Percentiles rank a stretch among this genome's conserved stretches.
Conservation (phyloP, 2,113 vertebrate species). For the Takifugu bimaculatus region DNA sequence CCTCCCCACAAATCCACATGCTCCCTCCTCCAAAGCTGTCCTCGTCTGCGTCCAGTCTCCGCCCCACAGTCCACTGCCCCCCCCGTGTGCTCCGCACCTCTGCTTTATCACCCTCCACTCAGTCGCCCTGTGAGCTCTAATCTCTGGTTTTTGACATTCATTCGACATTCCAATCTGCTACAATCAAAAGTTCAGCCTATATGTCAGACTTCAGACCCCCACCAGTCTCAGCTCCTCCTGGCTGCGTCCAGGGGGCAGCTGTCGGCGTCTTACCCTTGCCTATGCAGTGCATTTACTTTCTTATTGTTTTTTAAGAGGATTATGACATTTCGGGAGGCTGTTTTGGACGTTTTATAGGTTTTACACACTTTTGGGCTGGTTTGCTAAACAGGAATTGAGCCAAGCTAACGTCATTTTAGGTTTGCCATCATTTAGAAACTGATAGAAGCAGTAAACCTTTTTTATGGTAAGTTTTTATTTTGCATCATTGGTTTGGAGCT, state of each 20-base stretch:
- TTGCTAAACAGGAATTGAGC: slow-evolving; percentile 15
- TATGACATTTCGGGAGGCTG: slow-evolving; percentile 25
- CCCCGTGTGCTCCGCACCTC: slow-evolving; percentile 18
- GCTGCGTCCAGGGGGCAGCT: slow-evolving; percentile 43
- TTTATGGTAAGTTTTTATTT: no score
- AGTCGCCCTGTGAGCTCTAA: slow-evolving; percentile 41
- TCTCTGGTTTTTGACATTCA: slow-evolving; percentile 43
- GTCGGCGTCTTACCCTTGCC: slow-evolving; percentile 52
- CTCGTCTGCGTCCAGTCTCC: slow-evolving; percentile 1
- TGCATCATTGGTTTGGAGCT: no score
- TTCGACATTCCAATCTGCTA: slow-evolving; percentile 52
- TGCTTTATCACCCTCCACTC: slow-evolving; percentile 54
- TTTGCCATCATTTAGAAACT: no score
- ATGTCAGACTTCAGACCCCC: slow-evolving; percentile 36
- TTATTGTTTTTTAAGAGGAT: slow-evolving; percentile 34
- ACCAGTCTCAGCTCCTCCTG: slow-evolving; percentile 20
- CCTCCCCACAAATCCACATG: slow-evolving; percentile 19
- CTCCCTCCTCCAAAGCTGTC: slow-evolving; percentile 24
- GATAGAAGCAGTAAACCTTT: no score
- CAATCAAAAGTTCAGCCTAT: slow-evolving; percentile 46
- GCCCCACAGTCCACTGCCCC: background rate
- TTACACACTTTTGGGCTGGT: slow-evolving; percentile 8
- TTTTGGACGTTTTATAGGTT: slow-evolving; percentile 32
- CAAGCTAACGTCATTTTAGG: no score
- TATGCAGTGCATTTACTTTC: slow-evolving; percentile 68